phyloP scores from a whole-genome alignment of 2,888 invertebrate species.

The Chrysodeixis includens region DNA sequence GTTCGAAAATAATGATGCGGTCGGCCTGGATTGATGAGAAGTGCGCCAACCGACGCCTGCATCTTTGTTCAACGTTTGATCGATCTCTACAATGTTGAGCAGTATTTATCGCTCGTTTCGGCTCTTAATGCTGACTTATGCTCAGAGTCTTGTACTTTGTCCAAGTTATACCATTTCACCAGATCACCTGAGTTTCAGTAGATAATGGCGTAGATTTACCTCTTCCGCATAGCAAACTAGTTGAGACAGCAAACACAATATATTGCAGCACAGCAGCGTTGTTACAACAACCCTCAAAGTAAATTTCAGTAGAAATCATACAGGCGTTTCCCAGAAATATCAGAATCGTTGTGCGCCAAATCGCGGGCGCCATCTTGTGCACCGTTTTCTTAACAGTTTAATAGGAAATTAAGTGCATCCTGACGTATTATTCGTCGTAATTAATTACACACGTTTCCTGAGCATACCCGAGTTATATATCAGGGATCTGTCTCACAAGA shows the following conservation, averaged over 20 bases:
- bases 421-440: conserved; percentile 85
- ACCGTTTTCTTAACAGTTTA: conserved; percentile 77
- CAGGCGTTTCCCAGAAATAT: conserved; percentile 51
- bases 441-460: conserved; percentile 85
- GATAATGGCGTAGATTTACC: conserved; percentile 9
- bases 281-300: conserved; percentile 30
- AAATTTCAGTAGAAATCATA: conserved; percentile 34
- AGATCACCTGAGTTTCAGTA: conserved; percentile 17
- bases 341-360: conserved; percentile 54
- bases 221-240: conserved; percentile 23
- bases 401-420: conserved; percentile 86
- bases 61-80: conserved; percentile 46
- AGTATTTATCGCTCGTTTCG: conserved; percentile 27
- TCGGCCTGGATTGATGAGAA: conserved; percentile 44
- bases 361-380: conserved; percentile 69
- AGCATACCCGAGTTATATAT: conserved; percentile 80
- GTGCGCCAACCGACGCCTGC: conserved; percentile 29
- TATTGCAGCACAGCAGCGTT: conserved; percentile 14
- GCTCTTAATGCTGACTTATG: conserved; percentile 41
- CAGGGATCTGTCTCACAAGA: conserved; percentile 85
- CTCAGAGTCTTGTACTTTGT: conserved; percentile 33
- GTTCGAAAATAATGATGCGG: conserved; percentile 44
- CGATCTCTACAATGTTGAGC: conserved; percentile 32
- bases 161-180: conserved; percentile 17
- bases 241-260: conserved; percentile 17